phyloP scores from a whole-genome alignment of 2,113 vertebrate species.

The Todiramphus saurophagus region DNA sequence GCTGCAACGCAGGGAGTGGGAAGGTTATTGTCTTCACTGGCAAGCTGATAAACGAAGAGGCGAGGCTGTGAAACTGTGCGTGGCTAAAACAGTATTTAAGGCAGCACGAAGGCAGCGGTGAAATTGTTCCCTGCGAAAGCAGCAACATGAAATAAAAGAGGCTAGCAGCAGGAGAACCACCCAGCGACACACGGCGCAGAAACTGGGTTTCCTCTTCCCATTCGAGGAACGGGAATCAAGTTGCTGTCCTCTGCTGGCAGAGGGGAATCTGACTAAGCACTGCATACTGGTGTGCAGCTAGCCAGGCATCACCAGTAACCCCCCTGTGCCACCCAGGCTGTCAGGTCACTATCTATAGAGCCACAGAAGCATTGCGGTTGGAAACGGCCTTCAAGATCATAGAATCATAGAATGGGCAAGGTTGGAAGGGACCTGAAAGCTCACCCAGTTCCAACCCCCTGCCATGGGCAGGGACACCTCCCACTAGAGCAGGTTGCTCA shows the following conservation, averaged over 20 bases:
- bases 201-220: neutral
- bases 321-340: neutral
- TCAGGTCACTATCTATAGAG: neutral
- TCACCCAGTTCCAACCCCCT: too few species aligned
- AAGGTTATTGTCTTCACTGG: constrained; percentile 41
- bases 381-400: too few species aligned
- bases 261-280: neutral
- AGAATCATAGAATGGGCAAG: too few species aligned
- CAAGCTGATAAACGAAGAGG: constrained; percentile 24
- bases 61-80: neutral
- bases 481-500: too few species aligned
- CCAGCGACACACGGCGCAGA: neutral
- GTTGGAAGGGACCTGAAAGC: too few species aligned
- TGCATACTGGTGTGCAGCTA: neutral
- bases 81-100: neutral
- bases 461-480: too few species aligned
- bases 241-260: neutral
- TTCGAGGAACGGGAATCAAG: neutral
- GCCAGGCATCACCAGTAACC: neutral
- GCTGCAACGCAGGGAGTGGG: constrained; percentile 16
- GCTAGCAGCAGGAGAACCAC: neutral
- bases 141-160: neutral
- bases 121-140: neutral
- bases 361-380: too few species aligned
- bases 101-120: neutral